Evolutionary conservation across 2,888 invertebrate species (phyloP).

Genomic region (Cremastobaeus sp.): DNA sequence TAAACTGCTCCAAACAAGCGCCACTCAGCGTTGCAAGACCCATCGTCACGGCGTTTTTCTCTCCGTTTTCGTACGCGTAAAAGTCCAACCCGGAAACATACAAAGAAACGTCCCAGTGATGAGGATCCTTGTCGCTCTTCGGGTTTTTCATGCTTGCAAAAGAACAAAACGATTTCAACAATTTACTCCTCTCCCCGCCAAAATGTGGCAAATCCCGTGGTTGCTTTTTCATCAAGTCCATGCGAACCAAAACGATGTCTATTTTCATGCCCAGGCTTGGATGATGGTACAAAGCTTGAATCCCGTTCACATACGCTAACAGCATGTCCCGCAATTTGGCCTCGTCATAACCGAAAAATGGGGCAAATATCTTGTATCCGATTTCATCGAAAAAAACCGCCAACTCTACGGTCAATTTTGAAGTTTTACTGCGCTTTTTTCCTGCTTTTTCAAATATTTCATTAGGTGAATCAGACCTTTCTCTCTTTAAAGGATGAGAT

Average conservation of each 20-base stretch:
- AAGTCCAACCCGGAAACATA: constrained; percentile 89
- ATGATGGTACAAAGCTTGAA: constrained; percentile 89
- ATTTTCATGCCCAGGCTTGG: constrained; percentile 84
- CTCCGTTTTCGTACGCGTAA: constrained; percentile 83
- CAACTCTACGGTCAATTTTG: constrained; percentile 83
- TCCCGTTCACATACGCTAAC: constrained; percentile 88
- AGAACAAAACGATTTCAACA: constrained; percentile 87
- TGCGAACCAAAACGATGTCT: constrained; percentile 84
- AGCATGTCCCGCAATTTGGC: constrained; percentile 85
- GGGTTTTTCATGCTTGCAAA: constrained; percentile 85
- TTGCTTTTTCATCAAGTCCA: constrained; percentile 85
- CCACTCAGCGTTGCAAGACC: constrained; percentile 90
- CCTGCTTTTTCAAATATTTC: constrained; percentile 28
- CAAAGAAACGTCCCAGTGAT: constrained; percentile 90
- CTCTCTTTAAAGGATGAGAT: constrained; percentile 49
- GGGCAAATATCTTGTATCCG: constrained; percentile 85
- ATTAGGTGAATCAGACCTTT: no score
- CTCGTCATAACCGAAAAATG: constrained; percentile 84
- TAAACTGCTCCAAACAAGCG: constrained; percentile 85
- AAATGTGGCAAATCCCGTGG: constrained; percentile 82
- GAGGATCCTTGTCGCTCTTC: constrained; percentile 83
- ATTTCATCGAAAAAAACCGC: constrained; percentile 87
- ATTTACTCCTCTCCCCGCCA: constrained; percentile 83
- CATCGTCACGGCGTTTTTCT: constrained; percentile 87
- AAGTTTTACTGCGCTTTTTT: constrained; percentile 17